Conservation (phyloP, 2,797 vertebrate genomes). For the Sebastes glaucus region DNA sequence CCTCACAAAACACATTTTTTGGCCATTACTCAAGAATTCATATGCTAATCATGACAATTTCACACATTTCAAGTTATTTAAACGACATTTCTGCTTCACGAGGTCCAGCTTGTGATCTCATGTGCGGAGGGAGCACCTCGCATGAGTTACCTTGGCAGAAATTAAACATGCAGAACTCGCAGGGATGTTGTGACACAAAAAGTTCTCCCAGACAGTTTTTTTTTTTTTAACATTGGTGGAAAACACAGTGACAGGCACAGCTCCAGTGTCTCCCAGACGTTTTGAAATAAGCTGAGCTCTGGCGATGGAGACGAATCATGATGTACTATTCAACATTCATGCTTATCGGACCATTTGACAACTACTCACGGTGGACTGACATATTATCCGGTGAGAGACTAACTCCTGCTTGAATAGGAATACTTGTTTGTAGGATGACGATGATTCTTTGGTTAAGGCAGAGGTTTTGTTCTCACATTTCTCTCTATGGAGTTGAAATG, state of each 20-base stretch:
- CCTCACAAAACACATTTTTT: too few species aligned
- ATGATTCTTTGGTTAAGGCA: neutral
- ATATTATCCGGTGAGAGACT: constrained; percentile 35
- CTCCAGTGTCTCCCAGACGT: constrained; percentile 13
- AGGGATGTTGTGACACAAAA: constrained; percentile 11
- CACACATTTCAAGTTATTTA: neutral
- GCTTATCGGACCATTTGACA: constrained; percentile 60
- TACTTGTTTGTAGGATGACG: constrained; percentile 25
- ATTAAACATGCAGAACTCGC: neutral
- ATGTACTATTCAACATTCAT: constrained; percentile 46
- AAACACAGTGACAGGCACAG: constrained; percentile 12
- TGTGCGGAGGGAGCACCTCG: neutral
- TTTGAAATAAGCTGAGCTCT: constrained; percentile 23
- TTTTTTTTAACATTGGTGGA: neutral
- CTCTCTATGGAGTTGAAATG: constrained; percentile 31
- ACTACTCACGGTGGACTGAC: neutral
- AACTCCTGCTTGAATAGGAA: constrained; percentile 20
- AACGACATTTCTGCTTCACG: neutral
- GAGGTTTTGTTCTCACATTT: constrained; percentile 24
- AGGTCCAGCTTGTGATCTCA: neutral
- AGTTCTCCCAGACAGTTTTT: neutral
- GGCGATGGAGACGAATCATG: constrained; percentile 16
- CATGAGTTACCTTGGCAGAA: neutral
- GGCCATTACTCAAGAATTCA: neutral
- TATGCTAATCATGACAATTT: too few species aligned